Base-by-base conservation (phyloP, 2,797 vertebrate genomes). In the Pseudochromis fuscus region DNA sequence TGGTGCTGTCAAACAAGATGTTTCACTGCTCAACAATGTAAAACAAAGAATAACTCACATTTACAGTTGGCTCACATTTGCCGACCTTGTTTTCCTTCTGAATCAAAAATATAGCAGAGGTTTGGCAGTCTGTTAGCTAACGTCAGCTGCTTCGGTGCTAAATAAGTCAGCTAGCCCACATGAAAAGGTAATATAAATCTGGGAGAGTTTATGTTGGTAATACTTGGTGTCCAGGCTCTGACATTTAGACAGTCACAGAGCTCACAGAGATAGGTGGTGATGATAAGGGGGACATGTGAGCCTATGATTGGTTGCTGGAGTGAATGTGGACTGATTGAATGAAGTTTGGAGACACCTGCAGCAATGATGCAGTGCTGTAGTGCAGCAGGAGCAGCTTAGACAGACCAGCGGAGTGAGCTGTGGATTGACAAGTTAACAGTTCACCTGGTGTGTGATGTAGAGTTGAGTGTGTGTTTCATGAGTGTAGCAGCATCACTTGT, bases 81-180 rank as follows among this genome's bases (percentile, higher is more conserved):
- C 69, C 61, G 27, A 2, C 45, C 38, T 61, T 46, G 37, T 56
- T 69, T n/a, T 46, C 33, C 7, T 9, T 58, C 23, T 48, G 66
- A 25, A 67, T 79, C 49, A 79, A 70, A 76, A 72, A 77, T 68
- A 76, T 68, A 68, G 79, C 72, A 49, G 51, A 46, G 48, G 52
- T 78, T 79, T 84, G 75, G 81, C 84, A 77, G 72, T 24, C 30
- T 60, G 45, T 67, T 42, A 40, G 57, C 70, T 35, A 31, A 53
- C 4, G 18, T 79, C 66, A 79, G 60, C 80, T 48, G 61, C 33
- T 85, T 75, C 57, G 21, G 21, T 52, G 30, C 23, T 61, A 75
- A 77, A 49, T 49, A 23, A 2, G 7, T 58, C 50, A 50, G 46
- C 64, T 25, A 18, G 15, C 48, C 68, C 35, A 6, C 18, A 45